A percentile compares a stretch with the other conserved stretches of the same genome.
These are phyloP conservation scores for Apolygus lucorum DNA, from an alignment of 1,140 invertebrate genomes.

Conservation along the genomic window DNA sequence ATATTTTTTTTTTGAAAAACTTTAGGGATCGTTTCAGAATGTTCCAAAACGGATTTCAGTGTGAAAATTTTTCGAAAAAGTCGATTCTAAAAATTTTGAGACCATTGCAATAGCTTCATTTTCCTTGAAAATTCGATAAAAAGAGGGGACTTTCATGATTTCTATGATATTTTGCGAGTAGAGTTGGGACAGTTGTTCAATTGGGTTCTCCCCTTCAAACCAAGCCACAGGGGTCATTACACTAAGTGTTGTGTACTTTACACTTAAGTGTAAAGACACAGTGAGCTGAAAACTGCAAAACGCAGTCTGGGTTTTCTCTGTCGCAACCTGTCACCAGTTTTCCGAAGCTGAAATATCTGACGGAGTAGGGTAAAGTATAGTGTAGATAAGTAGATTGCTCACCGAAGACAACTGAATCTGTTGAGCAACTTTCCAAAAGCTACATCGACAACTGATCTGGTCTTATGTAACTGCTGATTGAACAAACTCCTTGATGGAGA, in stretches of 20 bases:
- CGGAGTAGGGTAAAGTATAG: not conserved
- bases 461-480: not conserved
- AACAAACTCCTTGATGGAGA: not conserved
- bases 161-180: no score
- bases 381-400: not conserved
- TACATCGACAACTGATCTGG: not conserved
- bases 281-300: not conserved
- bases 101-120: no score
- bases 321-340: not conserved
- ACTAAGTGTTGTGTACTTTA: no score
- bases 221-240: no score
- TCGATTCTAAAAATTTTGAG: no score
- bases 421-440: not conserved
- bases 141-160: not conserved
- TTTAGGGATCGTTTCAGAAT: no score
- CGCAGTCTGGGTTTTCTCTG: not conserved
- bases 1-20: not conserved
- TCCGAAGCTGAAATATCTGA: not conserved
- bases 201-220: no score
- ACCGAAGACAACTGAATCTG: not conserved
- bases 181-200: no score
- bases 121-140: no score
- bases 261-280: not conserved
- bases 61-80: no score
- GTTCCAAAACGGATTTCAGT: no score